Evolutionary conservation across 2,113 vertebrate species (phyloP), one percentile per base, ranked within the genome.

Genomic region (Formicarius rufipectus): DNA sequence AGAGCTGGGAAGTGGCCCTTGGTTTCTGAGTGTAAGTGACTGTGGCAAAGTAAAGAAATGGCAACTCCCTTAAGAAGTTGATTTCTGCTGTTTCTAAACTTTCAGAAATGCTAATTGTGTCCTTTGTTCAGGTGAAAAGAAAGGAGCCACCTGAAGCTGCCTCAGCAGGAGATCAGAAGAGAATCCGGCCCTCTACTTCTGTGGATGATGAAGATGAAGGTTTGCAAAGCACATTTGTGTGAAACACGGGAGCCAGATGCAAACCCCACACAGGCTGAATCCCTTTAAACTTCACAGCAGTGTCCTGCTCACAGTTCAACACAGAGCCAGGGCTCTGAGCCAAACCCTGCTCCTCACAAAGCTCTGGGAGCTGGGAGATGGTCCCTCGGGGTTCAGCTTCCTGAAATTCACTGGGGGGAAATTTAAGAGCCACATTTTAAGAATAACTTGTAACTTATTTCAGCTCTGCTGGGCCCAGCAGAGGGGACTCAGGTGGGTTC

Each of bases 151-250:
- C 99, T 3, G 99, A 99, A 91, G 91, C 98, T 5, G 97, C 98
- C 50, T 96, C 98, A 2, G 96, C 98, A 0, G 98, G 98, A 28
- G 99, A 99, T 96, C 99, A 98, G 97, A 99, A 99, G 96, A 98
- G 99, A 86, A 98, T 99, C 30, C 98, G 99, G 55, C 99, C 99
- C 22, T 99, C 99, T 4, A 98, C 99, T 24, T 99, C 99, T 1
- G 98, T 98, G 8, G 99, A 99, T 21, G 99, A 99, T 89, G 99
- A 99, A 94, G 99, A 99, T 73, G 99, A 99, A 99, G 99, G 99
- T 99, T 68, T 40, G 97, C 24, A 62, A 49, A 87, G 63, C 72
- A 40, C 81, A 47, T 91, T 95, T 96, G 88, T 93, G 94, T 87
- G 69, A 89, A 87, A 89, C 55, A 52, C n/a, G 8, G 63, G 60